Conservation (phyloP, 1,140 invertebrate species). For the Camponotus floridanus region DNA sequence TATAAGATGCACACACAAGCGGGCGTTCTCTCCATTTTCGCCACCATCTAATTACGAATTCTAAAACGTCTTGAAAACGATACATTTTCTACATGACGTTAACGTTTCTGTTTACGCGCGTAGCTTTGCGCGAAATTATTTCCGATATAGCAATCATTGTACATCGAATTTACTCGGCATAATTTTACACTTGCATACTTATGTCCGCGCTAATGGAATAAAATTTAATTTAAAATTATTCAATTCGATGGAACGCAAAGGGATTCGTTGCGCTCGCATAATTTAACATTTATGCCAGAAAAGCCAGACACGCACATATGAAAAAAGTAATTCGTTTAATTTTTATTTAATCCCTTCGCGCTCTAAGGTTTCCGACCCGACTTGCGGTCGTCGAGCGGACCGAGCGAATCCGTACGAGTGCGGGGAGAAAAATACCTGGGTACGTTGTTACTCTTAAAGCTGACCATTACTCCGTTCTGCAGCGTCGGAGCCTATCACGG, state of each 20-base stretch:
- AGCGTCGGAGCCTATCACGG: constrained; percentile 21
- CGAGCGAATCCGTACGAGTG: constrained; percentile 48
- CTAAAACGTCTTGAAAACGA: background rate
- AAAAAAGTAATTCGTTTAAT: constrained; percentile 17
- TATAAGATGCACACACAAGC: background rate
- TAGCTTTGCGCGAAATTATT: constrained; percentile 24
- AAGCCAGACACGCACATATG: background rate
- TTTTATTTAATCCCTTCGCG: constrained; percentile 20
- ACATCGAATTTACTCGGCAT: background rate
- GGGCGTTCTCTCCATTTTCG: too few species aligned
- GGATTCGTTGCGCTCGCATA: too few species aligned
- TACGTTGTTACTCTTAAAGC: constrained; percentile 79
- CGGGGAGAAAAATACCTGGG: constrained; percentile 69
- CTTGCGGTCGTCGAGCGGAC: background rate
- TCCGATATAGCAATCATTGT: background rate
- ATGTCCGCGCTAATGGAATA: background rate
- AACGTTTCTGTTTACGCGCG: background rate
- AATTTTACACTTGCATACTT: background rate
- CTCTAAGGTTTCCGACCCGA: constrained; percentile 16
- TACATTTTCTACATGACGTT: background rate
- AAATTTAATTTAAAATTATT: constrained; percentile 30
- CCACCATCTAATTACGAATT: background rate
- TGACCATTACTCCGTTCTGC: constrained; percentile 75
- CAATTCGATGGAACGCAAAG: background rate
- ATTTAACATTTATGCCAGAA: background rate